Base-by-base conservation (phyloP, 2,113 vertebrate species). In the Melozone crissalis region DNA sequence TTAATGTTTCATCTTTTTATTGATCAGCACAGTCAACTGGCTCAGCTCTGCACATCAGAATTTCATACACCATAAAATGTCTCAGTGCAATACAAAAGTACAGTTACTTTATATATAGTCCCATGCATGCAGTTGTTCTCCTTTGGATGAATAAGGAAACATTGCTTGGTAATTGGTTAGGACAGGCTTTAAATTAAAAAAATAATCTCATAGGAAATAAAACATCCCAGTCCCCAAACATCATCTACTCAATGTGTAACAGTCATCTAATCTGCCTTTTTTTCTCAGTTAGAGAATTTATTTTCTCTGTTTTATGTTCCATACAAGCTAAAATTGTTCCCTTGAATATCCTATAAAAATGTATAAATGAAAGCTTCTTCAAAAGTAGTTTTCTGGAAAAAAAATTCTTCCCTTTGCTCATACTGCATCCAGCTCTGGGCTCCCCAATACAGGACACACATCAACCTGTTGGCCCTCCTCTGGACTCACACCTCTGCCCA, bases 201-300 rank as follows among this genome's bases (percentile, higher is more conserved):
- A n/a, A n/a, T 26, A 67, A 74, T 0, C 24, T 47, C 39, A 59
- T 7, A 19, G 52, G 24, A 81, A 77, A 74, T 67, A 63, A 62
- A 81, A 63, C 28, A 84, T 16, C 7, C 15, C 15, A 37, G 18
- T 63, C 13, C 37, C 12, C 73, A 94, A 74, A 63, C 9, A 49
- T 5, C 2, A 5, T 46, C 27, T 74, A 27, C 21, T 62, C 2
- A 1, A 46, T 37, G 8, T 3, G 0, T 49, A 49, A 66, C 22
- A 72, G 14, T 39, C 35, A 62, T 24, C 51, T 58, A 54, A 90
- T 54, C 33, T 51, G 13, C 24, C 14, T 13, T 6, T 66, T 69
- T 65, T 88, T 41, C 57, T 87, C 49, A 82, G 51, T 39, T 66
- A 55, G 9, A 75, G 28, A 75, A 44, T 65, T 80, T 35, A 51